Evolutionary conservation across 2,113 vertebrate species (phyloP).

Genomic region (Centropristis striata): DNA sequence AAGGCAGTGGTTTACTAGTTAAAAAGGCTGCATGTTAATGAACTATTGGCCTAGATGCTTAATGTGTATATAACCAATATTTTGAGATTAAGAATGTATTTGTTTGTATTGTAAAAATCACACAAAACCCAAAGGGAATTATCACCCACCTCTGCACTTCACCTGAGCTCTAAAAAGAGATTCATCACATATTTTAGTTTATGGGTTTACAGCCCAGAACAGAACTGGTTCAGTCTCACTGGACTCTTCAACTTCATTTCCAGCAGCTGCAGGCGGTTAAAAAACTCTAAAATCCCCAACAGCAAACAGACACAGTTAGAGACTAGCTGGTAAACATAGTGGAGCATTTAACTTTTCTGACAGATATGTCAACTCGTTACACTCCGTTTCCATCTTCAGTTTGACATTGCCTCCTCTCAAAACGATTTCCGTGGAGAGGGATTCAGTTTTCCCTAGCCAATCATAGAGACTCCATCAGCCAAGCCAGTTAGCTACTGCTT

Average conservation of each 20-base stretch:
- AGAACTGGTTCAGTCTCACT: constrained; percentile 1
- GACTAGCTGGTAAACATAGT: background rate
- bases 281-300: constrained; percentile 10
- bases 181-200: background rate
- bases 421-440: no score
- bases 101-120: background rate
- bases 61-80: background rate
- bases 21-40: background rate
- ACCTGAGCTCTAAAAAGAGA: background rate
- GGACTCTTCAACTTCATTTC: constrained; percentile 15
- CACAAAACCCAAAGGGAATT: background rate
- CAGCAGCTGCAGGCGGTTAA: constrained; percentile 3
- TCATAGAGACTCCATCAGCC: no score
- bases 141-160: background rate
- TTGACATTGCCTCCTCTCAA: no score
- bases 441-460: no score
- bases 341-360: background rate
- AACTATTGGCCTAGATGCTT: background rate
- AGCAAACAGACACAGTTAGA: background rate
- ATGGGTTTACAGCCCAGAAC: background rate
- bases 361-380: no score
- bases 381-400: no score
- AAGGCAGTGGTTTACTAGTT: background rate
- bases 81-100: background rate
- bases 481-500: no score